These are phyloP conservation scores for Ruditapes philippinarum DNA, from an alignment of 1,140 invertebrate genomes.

Conservation along the genomic window DNA sequence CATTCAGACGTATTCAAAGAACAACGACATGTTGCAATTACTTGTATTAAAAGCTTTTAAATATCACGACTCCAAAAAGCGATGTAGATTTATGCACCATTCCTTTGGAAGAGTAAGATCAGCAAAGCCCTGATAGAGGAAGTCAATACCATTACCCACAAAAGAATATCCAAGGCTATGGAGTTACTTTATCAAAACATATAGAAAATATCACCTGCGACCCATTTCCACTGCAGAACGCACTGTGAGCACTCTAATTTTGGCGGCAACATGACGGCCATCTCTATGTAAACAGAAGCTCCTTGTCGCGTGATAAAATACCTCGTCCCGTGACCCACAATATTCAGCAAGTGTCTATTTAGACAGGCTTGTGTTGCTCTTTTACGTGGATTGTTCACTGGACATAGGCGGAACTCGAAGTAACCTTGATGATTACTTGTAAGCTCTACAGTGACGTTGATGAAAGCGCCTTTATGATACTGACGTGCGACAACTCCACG, in stretches of 20 bases:
- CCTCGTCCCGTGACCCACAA: constrained; percentile 70
- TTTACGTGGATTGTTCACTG: constrained; percentile 74
- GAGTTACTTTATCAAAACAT: no score
- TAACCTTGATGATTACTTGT: constrained; percentile 96
- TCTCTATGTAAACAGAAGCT: constrained; percentile 56
- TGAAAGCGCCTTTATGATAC: constrained; percentile 65
- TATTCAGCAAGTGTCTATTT: constrained; percentile 86
- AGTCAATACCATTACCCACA: no score
- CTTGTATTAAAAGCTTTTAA: no score
- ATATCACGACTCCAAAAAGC: no score
- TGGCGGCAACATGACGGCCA: constrained; percentile 73
- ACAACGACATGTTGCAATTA: no score
- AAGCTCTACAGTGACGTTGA: constrained; percentile 90
- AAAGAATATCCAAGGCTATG: no score
- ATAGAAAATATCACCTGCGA: constrained; percentile 78
- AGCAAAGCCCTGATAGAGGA: no score
- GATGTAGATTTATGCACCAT: no score
- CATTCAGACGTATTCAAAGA: no score
- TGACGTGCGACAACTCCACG: constrained; percentile 56
- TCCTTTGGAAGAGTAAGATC: no score
- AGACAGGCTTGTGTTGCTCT: constrained; percentile 89
- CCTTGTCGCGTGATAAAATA: constrained; percentile 63
- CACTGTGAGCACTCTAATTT: constrained; percentile 78
- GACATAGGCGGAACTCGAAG: constrained; percentile 77
- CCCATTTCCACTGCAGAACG: constrained; percentile 82